Percentiles rank a stretch among this genome's conserved stretches.
Evolutionary conservation across 2,797 vertebrate species (phyloP).

Genomic region (Pangasius larnaudii): DNA sequence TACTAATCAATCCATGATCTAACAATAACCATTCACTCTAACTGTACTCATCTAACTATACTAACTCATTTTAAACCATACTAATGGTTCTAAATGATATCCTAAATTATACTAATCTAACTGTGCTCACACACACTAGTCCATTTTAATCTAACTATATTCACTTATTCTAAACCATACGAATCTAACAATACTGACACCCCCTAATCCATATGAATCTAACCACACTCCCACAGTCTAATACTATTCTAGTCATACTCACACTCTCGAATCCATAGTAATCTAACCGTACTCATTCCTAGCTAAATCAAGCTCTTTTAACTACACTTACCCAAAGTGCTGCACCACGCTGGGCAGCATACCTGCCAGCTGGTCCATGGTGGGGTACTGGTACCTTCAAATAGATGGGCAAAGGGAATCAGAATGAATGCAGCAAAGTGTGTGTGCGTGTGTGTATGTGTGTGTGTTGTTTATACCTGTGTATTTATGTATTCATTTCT

Average conservation of each 20-base stretch:
- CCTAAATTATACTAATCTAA: neutral
- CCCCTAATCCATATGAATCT: neutral
- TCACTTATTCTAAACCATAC: too few species aligned
- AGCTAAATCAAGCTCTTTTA: neutral
- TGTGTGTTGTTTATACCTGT: neutral
- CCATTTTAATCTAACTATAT: too few species aligned
- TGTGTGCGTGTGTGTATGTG: neutral
- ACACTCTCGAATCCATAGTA: neutral
- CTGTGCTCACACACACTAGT: neutral
- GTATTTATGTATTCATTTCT: neutral
- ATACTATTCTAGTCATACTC: neutral
- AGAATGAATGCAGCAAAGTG: neutral
- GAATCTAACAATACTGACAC: too few species aligned
- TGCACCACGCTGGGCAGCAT: conserved; percentile 95
- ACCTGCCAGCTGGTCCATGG: conserved; percentile 94
- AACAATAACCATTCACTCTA: neutral
- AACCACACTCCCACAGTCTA: neutral
- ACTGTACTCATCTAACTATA: neutral
- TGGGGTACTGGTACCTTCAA: conserved; percentile 93
- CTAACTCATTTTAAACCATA: neutral
- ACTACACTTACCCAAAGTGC: conserved; percentile 86
- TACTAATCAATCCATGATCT: neutral
- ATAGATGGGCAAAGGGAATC: conserved; percentile 19
- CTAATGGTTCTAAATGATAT: too few species aligned
- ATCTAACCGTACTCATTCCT: neutral